These are phyloP conservation scores for Arvicanthis niloticus DNA, from an alignment of 2,113 vertebrate genomes.

Conservation along the genomic window DNA sequence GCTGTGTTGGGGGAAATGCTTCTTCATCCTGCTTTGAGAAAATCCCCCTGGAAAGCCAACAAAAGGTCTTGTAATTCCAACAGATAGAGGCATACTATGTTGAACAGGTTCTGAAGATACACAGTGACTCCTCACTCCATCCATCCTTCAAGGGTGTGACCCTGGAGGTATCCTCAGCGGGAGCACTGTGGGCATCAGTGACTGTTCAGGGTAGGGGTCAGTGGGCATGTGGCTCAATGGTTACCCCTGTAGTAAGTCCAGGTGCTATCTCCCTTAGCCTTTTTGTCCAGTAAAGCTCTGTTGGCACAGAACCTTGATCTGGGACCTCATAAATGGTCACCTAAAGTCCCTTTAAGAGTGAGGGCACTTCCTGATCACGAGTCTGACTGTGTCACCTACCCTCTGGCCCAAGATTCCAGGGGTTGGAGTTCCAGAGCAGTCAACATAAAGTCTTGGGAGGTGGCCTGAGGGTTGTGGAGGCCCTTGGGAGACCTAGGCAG, in stretches of 20 bases:
- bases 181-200: neutral
- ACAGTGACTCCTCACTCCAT: rapidly evolving
- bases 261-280: rapidly evolving
- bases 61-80: rapidly evolving
- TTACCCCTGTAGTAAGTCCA: rapidly evolving
- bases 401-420: too few relatives aligned
- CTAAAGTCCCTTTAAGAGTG: rapidly evolving
- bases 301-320: neutral
- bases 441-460: neutral
- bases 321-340: neutral
- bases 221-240: neutral
- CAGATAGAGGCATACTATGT: neutral
- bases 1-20: rapidly evolving
- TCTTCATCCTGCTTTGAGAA: neutral
- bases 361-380: rapidly evolving
- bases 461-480: rapidly evolving
- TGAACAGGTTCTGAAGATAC: neutral
- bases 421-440: neutral
- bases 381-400: neutral
- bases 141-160: too few relatives aligned
- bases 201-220: neutral
- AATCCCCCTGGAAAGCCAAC: rapidly evolving
- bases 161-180: neutral
- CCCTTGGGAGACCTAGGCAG: rapidly evolving
- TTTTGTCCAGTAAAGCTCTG: neutral